Evolutionary conservation across 2,797 vertebrate genomes (phyloP).

Genomic region (Chelon auratus): DNA sequence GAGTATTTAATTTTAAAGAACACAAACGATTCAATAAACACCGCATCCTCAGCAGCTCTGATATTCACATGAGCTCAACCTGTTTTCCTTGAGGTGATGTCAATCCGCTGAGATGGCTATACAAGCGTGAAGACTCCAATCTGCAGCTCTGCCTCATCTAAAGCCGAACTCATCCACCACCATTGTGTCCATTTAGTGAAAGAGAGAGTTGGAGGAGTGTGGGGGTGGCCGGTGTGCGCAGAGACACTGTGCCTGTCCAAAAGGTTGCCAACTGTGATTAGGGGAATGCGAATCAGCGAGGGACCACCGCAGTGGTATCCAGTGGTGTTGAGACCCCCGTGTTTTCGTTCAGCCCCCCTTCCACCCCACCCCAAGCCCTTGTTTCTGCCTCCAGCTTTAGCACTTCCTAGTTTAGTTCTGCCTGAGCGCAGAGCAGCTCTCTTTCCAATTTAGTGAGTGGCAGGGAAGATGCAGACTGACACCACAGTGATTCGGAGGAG

Average conservation of each 20-base stretch:
- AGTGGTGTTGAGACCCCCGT: slow-evolving; percentile 59
- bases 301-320: slow-evolving; percentile 76
- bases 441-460: slow-evolving; percentile 86
- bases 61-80: slow-evolving; percentile 32
- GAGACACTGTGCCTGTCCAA: slow-evolving; percentile 65
- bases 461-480: slow-evolving; percentile 86
- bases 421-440: slow-evolving; percentile 86
- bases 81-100: slow-evolving; percentile 56
- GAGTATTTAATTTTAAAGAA: too few relatives aligned
- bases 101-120: slow-evolving; percentile 56
- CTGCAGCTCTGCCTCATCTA: slow-evolving; percentile 55
- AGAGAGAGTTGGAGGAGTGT: slow-evolving; percentile 44
- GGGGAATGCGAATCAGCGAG: slow-evolving; percentile 72
- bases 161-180: slow-evolving; percentile 56
- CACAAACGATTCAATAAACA: slow-evolving; percentile 11
- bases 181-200: slow-evolving; percentile 72
- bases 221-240: slow-evolving; percentile 41
- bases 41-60: slow-evolving; percentile 8
- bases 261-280: slow-evolving; percentile 82
- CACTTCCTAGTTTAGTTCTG: slow-evolving; percentile 94
- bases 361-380: slow-evolving; percentile 66
- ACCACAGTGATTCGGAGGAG: slow-evolving; percentile 58
- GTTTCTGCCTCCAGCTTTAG: slow-evolving; percentile 88
- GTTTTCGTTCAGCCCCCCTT: slow-evolving; percentile 50
- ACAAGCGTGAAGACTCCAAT: slow-evolving; percentile 63